phyloP scores from a whole-genome alignment of 1,140 invertebrate genomes.

The Drosophila insularis region DNA sequence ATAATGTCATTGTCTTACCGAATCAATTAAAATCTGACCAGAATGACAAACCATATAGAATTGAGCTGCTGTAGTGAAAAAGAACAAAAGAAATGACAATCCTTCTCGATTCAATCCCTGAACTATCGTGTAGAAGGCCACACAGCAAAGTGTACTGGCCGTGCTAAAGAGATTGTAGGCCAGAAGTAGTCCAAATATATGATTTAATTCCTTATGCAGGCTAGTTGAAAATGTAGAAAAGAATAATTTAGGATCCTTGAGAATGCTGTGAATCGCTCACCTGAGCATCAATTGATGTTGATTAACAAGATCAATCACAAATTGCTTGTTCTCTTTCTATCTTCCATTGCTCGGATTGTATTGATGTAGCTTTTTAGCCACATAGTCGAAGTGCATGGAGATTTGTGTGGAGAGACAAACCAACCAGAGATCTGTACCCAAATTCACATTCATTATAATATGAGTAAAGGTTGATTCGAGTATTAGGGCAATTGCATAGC shows the following conservation, averaged over 20 bases:
- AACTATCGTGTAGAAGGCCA: constrained; percentile 34
- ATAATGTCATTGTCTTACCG: too few species aligned
- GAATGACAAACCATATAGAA: constrained; percentile 57
- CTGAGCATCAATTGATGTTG: constrained; percentile 41
- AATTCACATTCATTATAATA: not conserved
- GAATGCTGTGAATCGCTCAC: constrained; percentile 8
- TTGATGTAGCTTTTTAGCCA: not conserved
- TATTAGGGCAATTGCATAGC: not conserved
- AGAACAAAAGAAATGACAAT: constrained; percentile 43
- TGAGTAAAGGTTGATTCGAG: not conserved
- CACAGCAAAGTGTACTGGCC: constrained; percentile 39
- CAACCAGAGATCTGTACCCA: not conserved
- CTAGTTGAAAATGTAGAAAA: constrained; percentile 9
- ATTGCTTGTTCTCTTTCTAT: not conserved
- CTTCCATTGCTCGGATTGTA: not conserved
- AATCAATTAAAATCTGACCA: constrained; percentile 49
- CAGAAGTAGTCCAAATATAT: constrained; percentile 47
- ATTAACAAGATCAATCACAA: constrained; percentile 13
- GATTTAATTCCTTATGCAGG: constrained; percentile 44
- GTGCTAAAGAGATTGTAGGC: constrained; percentile 54
- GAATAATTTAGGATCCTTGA: not conserved
- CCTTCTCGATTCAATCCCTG: constrained; percentile 50
- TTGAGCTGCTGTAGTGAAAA: constrained; percentile 38
- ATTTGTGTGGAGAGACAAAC: constrained; percentile 24
- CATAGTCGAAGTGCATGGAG: not conserved